These are phyloP conservation scores for Sebastes nivosus DNA, from an alignment of 2,797 vertebrate species.

Conservation along the genomic window DNA sequence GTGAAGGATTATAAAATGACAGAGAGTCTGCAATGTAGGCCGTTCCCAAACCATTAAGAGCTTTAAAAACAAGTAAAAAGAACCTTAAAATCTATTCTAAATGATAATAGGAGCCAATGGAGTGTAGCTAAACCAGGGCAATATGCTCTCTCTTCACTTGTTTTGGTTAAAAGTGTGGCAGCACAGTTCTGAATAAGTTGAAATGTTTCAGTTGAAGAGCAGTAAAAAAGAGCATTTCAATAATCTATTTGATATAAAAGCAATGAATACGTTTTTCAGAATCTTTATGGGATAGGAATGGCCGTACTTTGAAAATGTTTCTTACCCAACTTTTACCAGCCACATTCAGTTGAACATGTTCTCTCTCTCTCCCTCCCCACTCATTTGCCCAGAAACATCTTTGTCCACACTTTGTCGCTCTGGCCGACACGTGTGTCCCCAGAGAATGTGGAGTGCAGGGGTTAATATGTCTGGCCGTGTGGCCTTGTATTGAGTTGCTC, in stretches of 20 bases:
- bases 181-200: neutral
- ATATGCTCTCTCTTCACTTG: neutral
- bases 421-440: neutral
- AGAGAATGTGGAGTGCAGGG: neutral
- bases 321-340: neutral
- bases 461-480: conserved; percentile 10
- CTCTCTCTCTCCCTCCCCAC: neutral
- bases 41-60: too few species aligned
- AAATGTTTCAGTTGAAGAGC: neutral
- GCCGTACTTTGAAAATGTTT: too few species aligned
- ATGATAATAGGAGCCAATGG: neutral
- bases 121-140: neutral
- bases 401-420: neutral
- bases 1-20: neutral
- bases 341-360: neutral
- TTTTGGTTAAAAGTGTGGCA: neutral
- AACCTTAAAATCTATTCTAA: neutral
- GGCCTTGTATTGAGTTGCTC: conserved; percentile 42
- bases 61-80: too few species aligned
- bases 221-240: neutral
- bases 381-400: conserved; percentile 41
- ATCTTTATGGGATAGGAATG: too few species aligned
- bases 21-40: too few species aligned
- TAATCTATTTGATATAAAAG: neutral
- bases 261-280: neutral